phyloP scores from a whole-genome alignment of 2,888 invertebrate genomes.

The Emmelina monodactyla region DNA sequence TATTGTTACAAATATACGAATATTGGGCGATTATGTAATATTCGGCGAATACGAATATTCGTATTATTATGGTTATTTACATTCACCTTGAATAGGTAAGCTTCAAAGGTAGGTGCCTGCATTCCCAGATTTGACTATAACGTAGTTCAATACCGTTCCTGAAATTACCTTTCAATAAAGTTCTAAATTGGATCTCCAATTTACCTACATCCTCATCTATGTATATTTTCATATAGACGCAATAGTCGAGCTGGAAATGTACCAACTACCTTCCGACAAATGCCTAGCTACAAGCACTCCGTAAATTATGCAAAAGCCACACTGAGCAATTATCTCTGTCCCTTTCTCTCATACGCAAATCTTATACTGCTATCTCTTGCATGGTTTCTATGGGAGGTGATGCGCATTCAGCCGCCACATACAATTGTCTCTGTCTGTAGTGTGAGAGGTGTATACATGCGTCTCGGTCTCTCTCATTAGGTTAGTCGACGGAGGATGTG shows the following conservation, averaged over 20 bases:
- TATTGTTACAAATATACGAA: too few relatives aligned
- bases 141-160: too few relatives aligned
- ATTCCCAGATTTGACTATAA: too few relatives aligned
- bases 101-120: too few relatives aligned
- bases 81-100: too few relatives aligned
- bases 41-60: too few relatives aligned
- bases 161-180: too few relatives aligned
- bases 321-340: conserved; percentile 41
- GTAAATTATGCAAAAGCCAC: conserved; percentile 57
- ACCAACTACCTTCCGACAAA: conserved; percentile 8
- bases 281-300: conserved; percentile 49
- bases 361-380: conserved; percentile 24
- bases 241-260: background rate
- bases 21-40: too few relatives aligned
- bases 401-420: conserved; percentile 61
- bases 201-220: too few relatives aligned
- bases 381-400: conserved; percentile 32
- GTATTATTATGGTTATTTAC: too few relatives aligned
- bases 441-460: conserved; percentile 17
- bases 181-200: too few relatives aligned
- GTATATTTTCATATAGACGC: too few relatives aligned
- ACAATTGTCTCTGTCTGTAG: conserved; percentile 30
- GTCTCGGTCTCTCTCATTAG: conserved; percentile 57
- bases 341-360: conserved; percentile 18
- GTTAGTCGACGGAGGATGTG: conserved; percentile 49